phyloP scores from a whole-genome alignment of 2,888 invertebrate species.

The Leucophenga maculata region DNA sequence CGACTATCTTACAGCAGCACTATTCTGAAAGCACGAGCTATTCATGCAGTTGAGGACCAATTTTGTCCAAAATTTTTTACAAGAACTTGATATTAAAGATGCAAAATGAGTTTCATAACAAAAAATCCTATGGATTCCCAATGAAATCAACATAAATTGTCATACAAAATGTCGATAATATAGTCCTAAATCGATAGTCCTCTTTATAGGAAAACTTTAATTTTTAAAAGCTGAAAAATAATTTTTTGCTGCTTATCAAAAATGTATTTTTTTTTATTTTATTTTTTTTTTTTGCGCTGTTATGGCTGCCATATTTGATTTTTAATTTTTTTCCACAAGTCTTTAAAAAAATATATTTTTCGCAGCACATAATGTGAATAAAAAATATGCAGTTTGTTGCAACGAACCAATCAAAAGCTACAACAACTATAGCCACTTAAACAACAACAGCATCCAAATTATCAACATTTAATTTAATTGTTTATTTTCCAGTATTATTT shows the following conservation, averaged over 20 bases:
- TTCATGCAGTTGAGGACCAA: too few relatives aligned
- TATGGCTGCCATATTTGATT: too few relatives aligned
- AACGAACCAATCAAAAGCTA: not conserved
- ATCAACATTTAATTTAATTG: constrained; percentile 11
- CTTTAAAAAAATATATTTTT: not conserved
- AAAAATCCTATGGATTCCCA: too few relatives aligned
- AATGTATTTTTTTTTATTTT: constrained; percentile 54
- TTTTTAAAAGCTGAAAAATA: constrained; percentile 58
- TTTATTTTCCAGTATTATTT: constrained; percentile 11
- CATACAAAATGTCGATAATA: too few relatives aligned
- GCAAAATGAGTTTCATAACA: too few relatives aligned
- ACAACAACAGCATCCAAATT: constrained; percentile 8
- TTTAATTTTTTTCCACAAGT: not conserved
- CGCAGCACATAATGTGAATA: not conserved
- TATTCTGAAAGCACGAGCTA: too few relatives aligned
- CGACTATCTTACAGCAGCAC: too few relatives aligned
- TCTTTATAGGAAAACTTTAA: too few relatives aligned
- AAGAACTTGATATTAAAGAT: too few relatives aligned
- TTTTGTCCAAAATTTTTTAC: too few relatives aligned
- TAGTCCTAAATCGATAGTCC: too few relatives aligned
- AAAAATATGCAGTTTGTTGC: not conserved
- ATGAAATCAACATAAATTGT: too few relatives aligned
- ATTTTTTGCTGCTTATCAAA: constrained; percentile 54
- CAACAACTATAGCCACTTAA: not conserved
- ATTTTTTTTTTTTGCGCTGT: not conserved